Base-by-base conservation (phyloP, 30 jellyfish, hydroid and myxozoan genomes). In the Chrysaora quinquecirrha region DNA sequence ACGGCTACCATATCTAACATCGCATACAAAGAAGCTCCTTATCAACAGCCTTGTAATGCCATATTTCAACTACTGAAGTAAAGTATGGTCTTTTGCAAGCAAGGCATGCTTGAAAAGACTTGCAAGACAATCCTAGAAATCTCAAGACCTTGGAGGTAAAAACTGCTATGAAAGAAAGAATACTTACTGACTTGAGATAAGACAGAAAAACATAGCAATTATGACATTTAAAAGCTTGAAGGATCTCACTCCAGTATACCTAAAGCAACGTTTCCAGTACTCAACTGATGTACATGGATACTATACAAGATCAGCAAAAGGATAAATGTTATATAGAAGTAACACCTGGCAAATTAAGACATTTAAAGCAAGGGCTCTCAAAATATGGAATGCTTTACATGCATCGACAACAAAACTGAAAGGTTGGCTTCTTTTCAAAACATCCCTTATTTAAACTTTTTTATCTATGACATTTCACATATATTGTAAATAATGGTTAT, bases 1-100 rank as follows among this genome's bases (percentile, higher is more conserved):
- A 64, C 18, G 23, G n/a, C 76, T 64, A 27, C 76, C 76, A 11
- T n/a, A 64, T 64, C 76, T 64, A 14, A 14, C 76, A 14, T 21
- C n/a, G n/a, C n/a, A n/a, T n/a, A n/a, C n/a, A n/a, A n/a, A n/a
- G n/a, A n/a, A n/a, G n/a, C n/a, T n/a, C n/a, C n/a, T n/a, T n/a
- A n/a, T n/a, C n/a, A n/a, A n/a, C n/a, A n/a, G n/a, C n/a, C n/a
- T n/a, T n/a, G 46, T 64, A 64, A 27, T 64, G 48, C 21, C n/a
- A 28, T 64, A 20, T 64, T 64, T 64, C 76, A 64, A 64, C 46
- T 64, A 64, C 48, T 64, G 76, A 9, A 43, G 16, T 43, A 47
- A 64, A 64, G 76, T 28, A 3, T 27, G 7, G 76, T 64, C 76
- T 64, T 64, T 47, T 64, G 76, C 76, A 11, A 64, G 76, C 76